Evolutionary conservation across 1,140 invertebrate species (phyloP).

Genomic region (Anoplophora glabripennis): DNA sequence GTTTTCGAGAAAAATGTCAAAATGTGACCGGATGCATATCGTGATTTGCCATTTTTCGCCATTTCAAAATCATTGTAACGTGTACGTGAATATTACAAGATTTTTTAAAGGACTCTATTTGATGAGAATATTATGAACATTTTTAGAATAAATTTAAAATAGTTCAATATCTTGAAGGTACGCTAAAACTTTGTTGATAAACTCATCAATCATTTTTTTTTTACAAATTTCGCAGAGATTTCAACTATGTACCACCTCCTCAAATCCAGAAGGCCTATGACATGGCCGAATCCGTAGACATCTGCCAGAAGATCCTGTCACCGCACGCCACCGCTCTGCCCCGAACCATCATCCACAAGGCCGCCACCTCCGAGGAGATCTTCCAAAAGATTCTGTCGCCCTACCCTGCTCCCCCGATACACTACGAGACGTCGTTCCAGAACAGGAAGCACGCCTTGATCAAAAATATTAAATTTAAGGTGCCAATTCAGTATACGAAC

Average conservation of each 20-base stretch:
- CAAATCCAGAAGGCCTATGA: constrained; percentile 25
- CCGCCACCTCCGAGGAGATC: constrained; percentile 30
- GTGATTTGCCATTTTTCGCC: too few relatives aligned
- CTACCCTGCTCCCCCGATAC: constrained; percentile 24
- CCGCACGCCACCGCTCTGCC: constrained; percentile 11
- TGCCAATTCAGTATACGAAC: constrained; percentile 42
- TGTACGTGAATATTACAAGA: too few relatives aligned
- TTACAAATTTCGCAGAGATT: constrained; percentile 27
- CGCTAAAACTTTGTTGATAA: too few relatives aligned
- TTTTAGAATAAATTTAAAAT: too few relatives aligned
- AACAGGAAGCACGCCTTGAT: constrained; percentile 42
- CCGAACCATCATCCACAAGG: constrained; percentile 23
- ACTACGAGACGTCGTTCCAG: constrained; percentile 46
- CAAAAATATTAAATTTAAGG: constrained; percentile 50
- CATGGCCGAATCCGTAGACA: constrained; percentile 36
- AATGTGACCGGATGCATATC: too few relatives aligned
- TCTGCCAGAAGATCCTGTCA: constrained; percentile 37
- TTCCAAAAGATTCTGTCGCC: constrained; percentile 34
- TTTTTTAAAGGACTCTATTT: too few relatives aligned
- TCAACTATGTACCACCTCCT: constrained; percentile 29
- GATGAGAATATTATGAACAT: too few relatives aligned
- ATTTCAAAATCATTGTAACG: too few relatives aligned
- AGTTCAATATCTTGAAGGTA: too few relatives aligned
- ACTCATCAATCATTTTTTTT: not conserved
- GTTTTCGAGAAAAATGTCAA: too few relatives aligned